Evolutionary conservation across 2,888 invertebrate genomes (phyloP).

Genomic region (Pristionchus arcanus): DNA sequence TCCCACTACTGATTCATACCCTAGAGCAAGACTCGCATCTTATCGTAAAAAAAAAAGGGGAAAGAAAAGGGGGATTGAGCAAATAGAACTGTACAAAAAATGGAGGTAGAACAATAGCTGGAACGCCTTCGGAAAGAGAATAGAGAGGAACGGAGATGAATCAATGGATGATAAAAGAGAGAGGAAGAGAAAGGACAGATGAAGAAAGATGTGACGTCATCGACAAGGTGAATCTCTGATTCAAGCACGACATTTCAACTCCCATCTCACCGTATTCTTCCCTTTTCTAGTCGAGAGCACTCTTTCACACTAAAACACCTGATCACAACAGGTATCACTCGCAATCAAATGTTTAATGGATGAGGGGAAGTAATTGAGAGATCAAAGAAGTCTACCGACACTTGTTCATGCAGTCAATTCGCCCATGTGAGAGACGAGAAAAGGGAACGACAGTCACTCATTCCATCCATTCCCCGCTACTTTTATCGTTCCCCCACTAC

Average conservation of each 20-base stretch:
- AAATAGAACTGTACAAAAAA: slow-evolving; percentile 25
- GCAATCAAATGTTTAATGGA: slow-evolving; percentile 20
- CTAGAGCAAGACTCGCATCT: neutral
- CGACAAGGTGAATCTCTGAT: neutral
- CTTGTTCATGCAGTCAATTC: slow-evolving; percentile 23
- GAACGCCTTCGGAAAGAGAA: neutral
- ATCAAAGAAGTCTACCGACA: slow-evolving; percentile 10
- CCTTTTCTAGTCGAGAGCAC: neutral
- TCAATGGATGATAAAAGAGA: neutral
- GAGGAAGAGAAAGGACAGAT: neutral
- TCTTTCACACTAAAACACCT: slow-evolving; percentile 13
- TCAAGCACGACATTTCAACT: neutral
- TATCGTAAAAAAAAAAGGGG: neutral
- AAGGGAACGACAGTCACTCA: neutral
- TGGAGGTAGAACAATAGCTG: neutral
- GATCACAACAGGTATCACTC: slow-evolving; percentile 38
- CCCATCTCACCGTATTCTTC: neutral
- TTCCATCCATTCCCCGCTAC: slow-evolving; percentile 8
- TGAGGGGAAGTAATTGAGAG: neutral
- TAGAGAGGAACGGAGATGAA: slow-evolving; percentile 14
- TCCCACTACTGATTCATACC: slow-evolving; percentile 21
- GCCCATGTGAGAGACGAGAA: slow-evolving; percentile 7
- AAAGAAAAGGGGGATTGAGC: slow-evolving; percentile 14
- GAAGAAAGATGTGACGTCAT: neutral
- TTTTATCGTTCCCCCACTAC: neutral